Base-by-base conservation (phyloP, 2,888 invertebrate genomes). In the Dicycla oo region DNA sequence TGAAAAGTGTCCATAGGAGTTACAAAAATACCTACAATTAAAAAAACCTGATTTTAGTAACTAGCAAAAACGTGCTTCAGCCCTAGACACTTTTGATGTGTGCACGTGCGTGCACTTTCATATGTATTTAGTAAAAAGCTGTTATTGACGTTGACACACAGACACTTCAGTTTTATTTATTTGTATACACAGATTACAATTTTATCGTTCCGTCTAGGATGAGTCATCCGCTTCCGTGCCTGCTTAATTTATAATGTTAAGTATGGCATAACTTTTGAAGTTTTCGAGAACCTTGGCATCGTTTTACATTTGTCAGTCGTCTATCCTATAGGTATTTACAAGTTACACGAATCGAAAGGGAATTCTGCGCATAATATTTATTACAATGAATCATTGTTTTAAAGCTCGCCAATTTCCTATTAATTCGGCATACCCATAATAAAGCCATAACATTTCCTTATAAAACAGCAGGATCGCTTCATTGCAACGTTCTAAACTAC, bases 361-460 rank as follows among this genome's bases (percentile, higher is more conserved):
- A 65, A 68, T 70, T 71, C 18, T 62, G 58, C 34, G n/a, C 49
- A 51, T 40, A 53, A 40, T 47, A 73, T 38, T 34, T 40, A 40
- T 54, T 30, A 1, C 23, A 40, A 51, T 76, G 67, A 76, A 26
- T 81, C 26, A 69, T 65, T 68, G 49, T 80, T 68, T 57, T 49
- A 54, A 68, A 71, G n/a, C 53, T 49, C 47, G 26, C 53, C 0
- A 54, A 76, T 68, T 80, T 72, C 72, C 79, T 65, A 58, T 65
- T 54, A 54, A 61, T 58, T 63, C 10, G 1, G 47, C 53, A 62
- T 58, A 3, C 18, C 30, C 18, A 30, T 18, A 74, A 69, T 79
- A 61, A 56, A 69, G n/a, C 45, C n/a, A 62, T 63, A 66, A 66
- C 51, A 58, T 73, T 69, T 81, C 81, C 81, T 77, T 77, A 56